Base-by-base conservation (phyloP, 2,888 invertebrate species). In the Ennomos quercinarius region DNA sequence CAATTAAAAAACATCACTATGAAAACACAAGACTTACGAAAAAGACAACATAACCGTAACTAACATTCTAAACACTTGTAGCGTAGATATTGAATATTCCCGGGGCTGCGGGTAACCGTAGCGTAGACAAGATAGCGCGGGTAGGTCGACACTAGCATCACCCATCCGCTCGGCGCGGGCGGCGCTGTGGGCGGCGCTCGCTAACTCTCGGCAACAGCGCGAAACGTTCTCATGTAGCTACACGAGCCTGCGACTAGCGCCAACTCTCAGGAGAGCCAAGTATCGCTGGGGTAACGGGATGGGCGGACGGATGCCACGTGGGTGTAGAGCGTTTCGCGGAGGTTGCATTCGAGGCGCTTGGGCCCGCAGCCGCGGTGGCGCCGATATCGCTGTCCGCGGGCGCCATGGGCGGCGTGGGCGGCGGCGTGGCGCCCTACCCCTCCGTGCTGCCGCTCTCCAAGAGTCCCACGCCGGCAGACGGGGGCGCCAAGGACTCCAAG, bases 351-450 rank as follows among this genome's bases (percentile, higher is more conserved):
- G 95, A 95, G 87, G 95, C 94, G 84, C 93, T 93, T 86, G 90
- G 93, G 82, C 95, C 94, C 81, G 93, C 94, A 81, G 94, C 94
- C 73, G 94, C 94, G 75, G 94, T 94, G 77, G 95, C 96, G 82
- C 96, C 96, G 79, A 96, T 96, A 86, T 98, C 97, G 84, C 98
- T 98, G 92, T 97, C 98, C 76, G 93, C 92, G 68, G 84, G 95
- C 94, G 91, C 89, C 63, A 92, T 81, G 70, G 78, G 78, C 59
- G 86, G 78, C 69, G 84, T 83, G 93, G 94, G 86, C 89, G 78
- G 79, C 57, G 86, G 79, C 69, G 84, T 84, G 93, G 94, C 86
- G 89, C 95, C 83, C 94, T 95, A 91, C 94, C 94, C 84, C 93
- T 95, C 93, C 94, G 96, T 96, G 85, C 94, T 96, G 91, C 95